phyloP scores from a whole-genome alignment of 2,797 vertebrate species.

The Cercopithecus neglectus region DNA sequence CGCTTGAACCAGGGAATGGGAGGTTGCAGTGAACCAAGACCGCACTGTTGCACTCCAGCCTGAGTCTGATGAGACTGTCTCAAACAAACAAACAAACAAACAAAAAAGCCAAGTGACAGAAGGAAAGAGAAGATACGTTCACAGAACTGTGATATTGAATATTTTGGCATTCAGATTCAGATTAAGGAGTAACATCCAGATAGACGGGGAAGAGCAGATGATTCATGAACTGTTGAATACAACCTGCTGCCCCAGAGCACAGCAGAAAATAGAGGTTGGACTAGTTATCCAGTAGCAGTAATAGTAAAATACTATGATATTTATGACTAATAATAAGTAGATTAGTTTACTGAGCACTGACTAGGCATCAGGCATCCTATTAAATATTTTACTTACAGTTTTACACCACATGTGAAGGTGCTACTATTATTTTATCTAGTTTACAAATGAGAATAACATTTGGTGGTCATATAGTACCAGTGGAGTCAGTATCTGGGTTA shows the following conservation, averaged over 20 bases:
- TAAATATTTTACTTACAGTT: not conserved
- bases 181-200: not conserved
- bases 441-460: not conserved
- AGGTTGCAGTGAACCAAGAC: not conserved
- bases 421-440: not conserved
- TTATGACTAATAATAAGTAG: not conserved
- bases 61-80: not conserved
- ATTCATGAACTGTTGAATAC: not conserved
- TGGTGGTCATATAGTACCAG: not conserved
- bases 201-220: not conserved
- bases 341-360: not conserved
- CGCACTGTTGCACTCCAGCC: rapidly evolving
- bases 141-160: not conserved
- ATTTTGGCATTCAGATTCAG: not conserved
- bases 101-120: too few relatives aligned
- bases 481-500: not conserved
- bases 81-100: too few relatives aligned
- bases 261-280: not conserved
- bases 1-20: not conserved
- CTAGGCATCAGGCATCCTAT: not conserved
- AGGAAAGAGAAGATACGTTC: not conserved
- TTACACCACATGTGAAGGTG: not conserved
- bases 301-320: not conserved
- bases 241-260: not conserved
- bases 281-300: not conserved